Evolutionary conservation across 2,888 invertebrate genomes (phyloP), one percentile per base, ranked within the genome.

Genomic region (Rhabditophanes sp.): DNA sequence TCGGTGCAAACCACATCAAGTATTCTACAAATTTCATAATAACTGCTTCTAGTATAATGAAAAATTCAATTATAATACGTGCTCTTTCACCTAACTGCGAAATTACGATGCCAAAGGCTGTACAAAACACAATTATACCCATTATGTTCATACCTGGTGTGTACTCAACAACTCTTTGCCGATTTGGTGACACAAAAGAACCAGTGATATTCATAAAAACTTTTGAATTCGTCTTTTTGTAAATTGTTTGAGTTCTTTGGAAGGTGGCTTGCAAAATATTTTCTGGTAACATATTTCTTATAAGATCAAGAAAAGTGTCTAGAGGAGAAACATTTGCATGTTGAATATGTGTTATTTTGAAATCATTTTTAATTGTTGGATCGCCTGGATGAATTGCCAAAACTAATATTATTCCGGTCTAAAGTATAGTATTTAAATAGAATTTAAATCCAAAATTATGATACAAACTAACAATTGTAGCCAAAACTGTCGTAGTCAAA

Each of bases 81-180:
- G 56, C 56, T 9, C 48, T 37, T 36, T 60, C 55, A 2, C 82
- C 83, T 33, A 84, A 72, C 1, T 82, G 81, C 14, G 83, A 83
- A n/a, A 85, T 73, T 19, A 83, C 74, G 25, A 82, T 81, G n/a
- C 85, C 85, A 58, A 85, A 85, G 3, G 80, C 77, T 18, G 84
- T 72, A 61, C 83, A 83, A 71, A 85, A 85, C 69, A 82, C 80
- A 3, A 85, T 84, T 37, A 85, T 76, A 57, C 73, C 76, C 65
- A 77, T 68, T 20, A 77, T 75, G 57, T 77, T 77, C 28, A 74
- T 75, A 23, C 76, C 76, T 46, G 74, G 72, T 42, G 66, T 70
- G 51, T 59, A 55, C 14, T 47, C 51, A 17, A 64, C n/a, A n/a
- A n/a, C n/a, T n/a, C n/a, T n/a, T n/a, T n/a, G n/a, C n/a, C n/a